Percentiles rank a stretch among this genome's conserved stretches.
Evolutionary conservation across 2,797 vertebrate species (phyloP).

Genomic region (Acridotheres tristis): DNA sequence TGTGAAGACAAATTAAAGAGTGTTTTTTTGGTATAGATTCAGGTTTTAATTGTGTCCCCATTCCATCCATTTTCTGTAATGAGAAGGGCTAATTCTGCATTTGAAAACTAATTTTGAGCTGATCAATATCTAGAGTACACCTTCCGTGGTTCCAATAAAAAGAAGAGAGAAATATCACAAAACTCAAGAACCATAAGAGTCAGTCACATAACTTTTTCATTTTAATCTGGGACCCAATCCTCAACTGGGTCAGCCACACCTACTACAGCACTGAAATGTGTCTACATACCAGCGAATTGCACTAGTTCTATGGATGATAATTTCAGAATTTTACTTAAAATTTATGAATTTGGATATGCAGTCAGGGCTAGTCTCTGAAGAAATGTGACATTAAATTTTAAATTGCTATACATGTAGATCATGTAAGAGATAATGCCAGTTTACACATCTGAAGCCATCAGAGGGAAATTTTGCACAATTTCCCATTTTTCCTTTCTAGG

Average conservation of each 20-base stretch:
- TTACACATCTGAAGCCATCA: background rate
- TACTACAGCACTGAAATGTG: background rate
- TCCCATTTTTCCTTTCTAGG: background rate
- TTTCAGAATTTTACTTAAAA: background rate
- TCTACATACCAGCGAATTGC: background rate
- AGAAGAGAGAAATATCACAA: background rate
- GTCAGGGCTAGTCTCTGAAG: background rate
- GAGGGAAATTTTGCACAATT: background rate
- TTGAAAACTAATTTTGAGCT: background rate
- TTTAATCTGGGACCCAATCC: background rate
- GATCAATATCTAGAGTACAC: background rate
- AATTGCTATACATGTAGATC: background rate
- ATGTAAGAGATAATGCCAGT: background rate
- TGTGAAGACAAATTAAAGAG: background rate
- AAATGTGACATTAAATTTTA: background rate
- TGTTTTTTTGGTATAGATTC: rapidly evolving
- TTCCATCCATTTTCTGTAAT: background rate
- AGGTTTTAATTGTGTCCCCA: background rate
- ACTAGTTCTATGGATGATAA: background rate
- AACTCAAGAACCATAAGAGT: background rate
- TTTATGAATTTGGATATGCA: background rate
- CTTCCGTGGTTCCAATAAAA: background rate
- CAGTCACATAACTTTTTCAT: rapidly evolving
- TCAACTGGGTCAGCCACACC: background rate
- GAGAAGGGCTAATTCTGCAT: background rate